These are phyloP conservation scores for Planococcus citri DNA, from an alignment of 1,140 invertebrate genomes.

Conservation along the genomic window DNA sequence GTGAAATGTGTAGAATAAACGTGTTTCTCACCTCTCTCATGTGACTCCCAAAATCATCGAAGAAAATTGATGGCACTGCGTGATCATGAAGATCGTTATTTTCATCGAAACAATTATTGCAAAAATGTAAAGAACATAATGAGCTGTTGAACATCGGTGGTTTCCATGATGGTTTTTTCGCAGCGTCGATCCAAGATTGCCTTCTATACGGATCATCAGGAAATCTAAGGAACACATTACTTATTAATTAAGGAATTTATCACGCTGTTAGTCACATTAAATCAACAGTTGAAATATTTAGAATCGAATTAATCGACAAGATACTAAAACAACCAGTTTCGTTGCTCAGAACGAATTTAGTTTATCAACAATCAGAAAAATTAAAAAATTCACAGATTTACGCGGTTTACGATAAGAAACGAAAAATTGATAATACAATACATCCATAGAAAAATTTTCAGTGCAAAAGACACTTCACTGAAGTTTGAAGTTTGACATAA, in stretches of 20 bases:
- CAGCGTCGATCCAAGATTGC: background rate
- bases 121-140: background rate
- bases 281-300: too few species aligned
- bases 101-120: background rate
- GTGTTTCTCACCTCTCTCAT: background rate
- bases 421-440: background rate
- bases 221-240: background rate
- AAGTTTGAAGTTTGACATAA: background rate
- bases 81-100: background rate
- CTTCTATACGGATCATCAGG: background rate
- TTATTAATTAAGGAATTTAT: too few species aligned
- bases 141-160: background rate
- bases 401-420: background rate
- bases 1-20: background rate
- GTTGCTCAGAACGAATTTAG: background rate
- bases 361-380: background rate
- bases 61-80: background rate
- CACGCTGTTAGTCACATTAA: too few species aligned
- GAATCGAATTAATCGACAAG: too few species aligned
- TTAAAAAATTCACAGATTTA: background rate
- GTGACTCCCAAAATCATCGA: background rate
- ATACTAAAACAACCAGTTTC: too few species aligned
- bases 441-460: slow-evolving; percentile 1
- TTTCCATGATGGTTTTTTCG: background rate
- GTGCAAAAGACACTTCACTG: background rate